Evolutionary conservation across 2,888 invertebrate species (phyloP), one percentile per base, ranked within the genome.

Genomic region (Thereva nobilitata): DNA sequence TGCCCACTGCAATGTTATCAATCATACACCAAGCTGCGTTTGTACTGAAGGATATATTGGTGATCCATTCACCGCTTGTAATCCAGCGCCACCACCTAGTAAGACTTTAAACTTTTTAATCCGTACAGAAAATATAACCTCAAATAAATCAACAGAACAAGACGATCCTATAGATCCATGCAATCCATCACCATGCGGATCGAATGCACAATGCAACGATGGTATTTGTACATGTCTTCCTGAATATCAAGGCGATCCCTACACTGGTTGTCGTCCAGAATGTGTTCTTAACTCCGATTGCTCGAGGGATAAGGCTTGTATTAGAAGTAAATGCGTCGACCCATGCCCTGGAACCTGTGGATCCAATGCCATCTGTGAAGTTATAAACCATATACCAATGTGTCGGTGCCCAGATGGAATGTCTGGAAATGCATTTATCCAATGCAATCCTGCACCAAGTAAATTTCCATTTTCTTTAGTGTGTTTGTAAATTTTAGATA

Each of bases 351-450:
- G 88, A 72, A 87, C 86, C 55, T 89, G 92, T 78, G 91, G 90
- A 5, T 82, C 84, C n/a, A 85, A 89, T 72, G 92, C 94, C 7
- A 86, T 90, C 74, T 94, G 94, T 75, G 86, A 85, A 55, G 91
- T 92, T 3, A 86, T 87, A 74, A 88, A 89, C 71, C 92, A 93
- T 75, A 86, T 93, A 56, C 91, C 93, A 23, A 85, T 88, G 70
- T 92, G 92, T 75, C 85, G 85, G 41, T 93, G 92, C 75, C 89
- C 89, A 49, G 83, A 85, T 70, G 90, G 89, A 63, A 91, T 85
- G 78, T 87, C 89, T 2, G 92, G 93, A 71, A 92, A 93, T 83
- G 91, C 93, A 57, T 91, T 91, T 76, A 83, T 88, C 40, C 84
- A 85, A 73, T 91, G 91, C 69, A 77, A 77, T 44, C 73, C 77